These are phyloP conservation scores for Trichonephila clavata DNA, from an alignment of 1,140 invertebrate genomes.

Conservation along the genomic window DNA sequence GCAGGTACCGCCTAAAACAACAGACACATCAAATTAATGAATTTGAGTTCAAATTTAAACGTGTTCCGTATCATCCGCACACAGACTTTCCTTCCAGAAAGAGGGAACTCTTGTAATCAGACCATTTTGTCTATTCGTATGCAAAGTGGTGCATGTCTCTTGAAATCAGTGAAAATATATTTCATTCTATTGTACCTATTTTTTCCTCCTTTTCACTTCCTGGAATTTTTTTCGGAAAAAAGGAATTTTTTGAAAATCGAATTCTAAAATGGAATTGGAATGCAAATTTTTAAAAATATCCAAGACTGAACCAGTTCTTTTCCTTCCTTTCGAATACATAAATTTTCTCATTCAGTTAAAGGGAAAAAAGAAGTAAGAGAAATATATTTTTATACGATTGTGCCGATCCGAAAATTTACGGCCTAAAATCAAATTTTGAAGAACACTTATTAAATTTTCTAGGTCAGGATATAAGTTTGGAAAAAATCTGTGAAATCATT, in stretches of 20 bases:
- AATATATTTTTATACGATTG: background rate
- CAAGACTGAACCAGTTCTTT: background rate
- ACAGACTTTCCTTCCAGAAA: background rate
- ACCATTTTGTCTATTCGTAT: background rate
- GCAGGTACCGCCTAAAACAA: background rate
- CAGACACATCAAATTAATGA: constrained; percentile 38
- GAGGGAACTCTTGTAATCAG: background rate
- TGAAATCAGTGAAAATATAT: background rate
- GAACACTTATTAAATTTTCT: background rate
- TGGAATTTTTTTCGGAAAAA: background rate
- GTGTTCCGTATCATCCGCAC: background rate
- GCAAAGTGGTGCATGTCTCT: background rate
- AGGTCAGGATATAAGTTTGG: background rate
- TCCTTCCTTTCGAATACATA: background rate
- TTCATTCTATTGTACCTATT: background rate
- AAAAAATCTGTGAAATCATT: constrained; percentile 19
- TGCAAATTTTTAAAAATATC: constrained; percentile 13
- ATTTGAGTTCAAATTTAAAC: background rate
- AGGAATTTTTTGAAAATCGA: constrained; percentile 13
- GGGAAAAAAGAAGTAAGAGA: background rate
- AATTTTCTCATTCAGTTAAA: background rate
- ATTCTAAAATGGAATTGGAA: constrained; percentile 19
- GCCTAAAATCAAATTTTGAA: constrained; percentile 1
- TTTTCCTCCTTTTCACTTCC: background rate
- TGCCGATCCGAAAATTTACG: background rate